Base-by-base conservation (phyloP, 1,140 invertebrate species). In the Euwallacea fornicatus region DNA sequence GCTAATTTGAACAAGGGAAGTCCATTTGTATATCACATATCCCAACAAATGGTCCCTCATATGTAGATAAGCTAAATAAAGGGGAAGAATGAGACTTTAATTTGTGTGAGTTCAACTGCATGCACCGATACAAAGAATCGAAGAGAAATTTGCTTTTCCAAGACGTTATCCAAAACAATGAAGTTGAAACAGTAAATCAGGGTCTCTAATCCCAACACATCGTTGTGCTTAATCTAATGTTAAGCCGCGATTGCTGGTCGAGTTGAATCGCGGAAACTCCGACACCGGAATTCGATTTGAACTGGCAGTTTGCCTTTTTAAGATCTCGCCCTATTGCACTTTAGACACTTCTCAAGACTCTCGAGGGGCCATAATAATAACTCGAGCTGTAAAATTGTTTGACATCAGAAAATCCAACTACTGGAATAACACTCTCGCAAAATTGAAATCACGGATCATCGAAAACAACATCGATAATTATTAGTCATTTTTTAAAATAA, bases 191-290 rank as follows among this genome's bases (percentile, higher is more conserved):
- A 62, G 43, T 64, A 64, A 64, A 64, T 64, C 62, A 53, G 11
- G 41, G 50, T 10, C 46, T 42, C 33, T 50, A 64, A 64, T 54
- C 42, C 42, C 54, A 50, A 50, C 62, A 54, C 62, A 64, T 64
- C 47, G 62, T 64, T 64, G 62, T 64, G 62, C 42, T 64, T 64
- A 64, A 64, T 64, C 46, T 64, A 64, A 64, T 64, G 44, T 64
- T 64, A 64, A 62, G 60, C 60, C 42, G 46, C 60, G 42, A 62
- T 62, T 62, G 60, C 60, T 62, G 60, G 60, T 62, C 60, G 42
- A 44, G 60, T 13, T 44, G 42, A 53, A 53, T 64, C 62, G 47
- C 46, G 44, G 62, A 53, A 64, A n/a, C 54, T 64, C 62, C 42
- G 54, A 62, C 60, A 15, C 60, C 60, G 42, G 60, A 62, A 62